Percentiles rank a stretch among this genome's conserved stretches.
Evolutionary conservation across 2,797 vertebrate genomes (phyloP).

Genomic region (Eremophila alpestris): DNA sequence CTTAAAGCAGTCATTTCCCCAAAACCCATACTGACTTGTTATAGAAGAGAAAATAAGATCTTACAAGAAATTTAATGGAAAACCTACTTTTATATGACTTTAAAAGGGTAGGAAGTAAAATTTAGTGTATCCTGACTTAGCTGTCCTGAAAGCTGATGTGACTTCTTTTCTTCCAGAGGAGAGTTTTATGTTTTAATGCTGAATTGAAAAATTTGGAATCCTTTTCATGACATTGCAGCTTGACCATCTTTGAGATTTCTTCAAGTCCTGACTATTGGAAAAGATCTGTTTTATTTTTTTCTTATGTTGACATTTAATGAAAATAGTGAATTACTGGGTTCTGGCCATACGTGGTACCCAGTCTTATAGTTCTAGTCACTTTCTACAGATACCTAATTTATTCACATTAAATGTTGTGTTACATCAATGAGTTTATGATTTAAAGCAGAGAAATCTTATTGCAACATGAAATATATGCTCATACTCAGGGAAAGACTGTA

Average conservation of each 20-base stretch:
- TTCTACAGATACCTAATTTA: not conserved
- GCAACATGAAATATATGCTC: not conserved
- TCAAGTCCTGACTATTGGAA: not conserved
- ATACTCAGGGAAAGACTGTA: not conserved
- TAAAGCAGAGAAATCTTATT: not conserved
- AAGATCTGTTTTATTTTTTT: not conserved
- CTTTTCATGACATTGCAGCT: not conserved
- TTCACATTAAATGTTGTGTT: not conserved
- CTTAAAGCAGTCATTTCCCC: not conserved
- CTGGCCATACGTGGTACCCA: not conserved
- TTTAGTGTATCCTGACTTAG: not conserved
- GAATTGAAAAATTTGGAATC: not conserved
- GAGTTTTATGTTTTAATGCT: not conserved
- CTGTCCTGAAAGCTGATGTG: not conserved
- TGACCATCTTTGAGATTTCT: not conserved
- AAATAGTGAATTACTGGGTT: not conserved
- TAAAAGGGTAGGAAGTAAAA: not conserved
- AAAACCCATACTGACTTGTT: not conserved
- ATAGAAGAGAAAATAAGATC: not conserved
- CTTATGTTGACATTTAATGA: not conserved
- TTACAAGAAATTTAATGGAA: not conserved
- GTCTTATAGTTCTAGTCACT: not conserved
- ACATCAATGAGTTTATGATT: not conserved
- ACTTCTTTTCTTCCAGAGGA: not conserved
- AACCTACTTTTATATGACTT: not conserved